Evolutionary conservation across 2,113 vertebrate species (phyloP).

Genomic region (Rhynchomys soricoides): DNA sequence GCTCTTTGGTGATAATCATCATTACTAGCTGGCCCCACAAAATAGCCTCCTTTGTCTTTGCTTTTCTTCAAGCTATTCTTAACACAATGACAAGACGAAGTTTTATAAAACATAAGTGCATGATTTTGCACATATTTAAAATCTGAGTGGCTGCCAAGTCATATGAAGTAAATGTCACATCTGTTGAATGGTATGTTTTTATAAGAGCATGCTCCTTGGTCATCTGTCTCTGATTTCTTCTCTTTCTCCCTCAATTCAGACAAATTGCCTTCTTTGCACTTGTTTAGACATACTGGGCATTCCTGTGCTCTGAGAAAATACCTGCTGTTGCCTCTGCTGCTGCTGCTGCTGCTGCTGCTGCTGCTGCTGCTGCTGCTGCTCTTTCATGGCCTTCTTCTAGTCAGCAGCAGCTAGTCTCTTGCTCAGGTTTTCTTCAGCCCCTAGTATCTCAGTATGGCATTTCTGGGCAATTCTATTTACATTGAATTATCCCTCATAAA

Average conservation of each 20-base stretch:
- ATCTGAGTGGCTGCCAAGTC: background rate
- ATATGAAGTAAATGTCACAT: background rate
- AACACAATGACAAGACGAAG: background rate
- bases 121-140: background rate
- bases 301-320: fast-evolving
- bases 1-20: background rate
- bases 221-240: background rate
- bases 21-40: background rate
- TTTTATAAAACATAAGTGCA: background rate
- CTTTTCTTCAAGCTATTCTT: background rate
- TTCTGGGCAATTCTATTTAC: background rate
- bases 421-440: background rate
- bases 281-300: background rate
- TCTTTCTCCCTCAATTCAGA: background rate
- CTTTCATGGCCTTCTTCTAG: background rate
- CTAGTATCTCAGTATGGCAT: background rate
- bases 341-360: too few species aligned
- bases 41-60: background rate
- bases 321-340: background rate
- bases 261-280: background rate
- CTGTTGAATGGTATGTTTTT: background rate
- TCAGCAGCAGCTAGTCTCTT: fast-evolving
- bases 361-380: background rate
- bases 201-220: background rate
- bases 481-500: background rate